A percentile compares a stretch with the other conserved stretches of the same genome.
Conservation (phyloP, 2,888 invertebrate species). For the Ophion ventricosus region DNA sequence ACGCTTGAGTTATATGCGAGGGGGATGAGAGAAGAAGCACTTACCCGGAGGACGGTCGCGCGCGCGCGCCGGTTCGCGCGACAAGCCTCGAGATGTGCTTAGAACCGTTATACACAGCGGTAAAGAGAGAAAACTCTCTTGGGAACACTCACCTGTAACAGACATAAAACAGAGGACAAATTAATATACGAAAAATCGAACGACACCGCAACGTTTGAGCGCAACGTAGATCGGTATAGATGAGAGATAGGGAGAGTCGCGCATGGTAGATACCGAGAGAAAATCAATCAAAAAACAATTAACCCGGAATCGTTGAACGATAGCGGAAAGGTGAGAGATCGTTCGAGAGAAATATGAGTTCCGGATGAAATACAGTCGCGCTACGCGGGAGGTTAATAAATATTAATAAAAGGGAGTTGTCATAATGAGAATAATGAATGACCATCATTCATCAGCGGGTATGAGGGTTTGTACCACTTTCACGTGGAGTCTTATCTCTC, state of each 20-base stretch:
- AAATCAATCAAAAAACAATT: conserved; percentile 61
- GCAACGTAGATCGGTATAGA: background rate
- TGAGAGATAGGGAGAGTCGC: background rate
- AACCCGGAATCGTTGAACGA: conserved; percentile 42
- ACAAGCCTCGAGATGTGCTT: conserved; percentile 61
- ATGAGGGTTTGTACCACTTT: conserved; percentile 38
- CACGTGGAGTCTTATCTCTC: conserved; percentile 6
- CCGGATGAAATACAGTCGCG: conserved; percentile 33
- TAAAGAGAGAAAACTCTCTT: conserved; percentile 63
- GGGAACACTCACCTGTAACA: conserved; percentile 69
- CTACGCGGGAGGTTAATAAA: conserved; percentile 54
- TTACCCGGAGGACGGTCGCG: conserved; percentile 64
- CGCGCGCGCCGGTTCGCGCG: conserved; percentile 40
- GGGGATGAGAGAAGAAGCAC: conserved; percentile 66
- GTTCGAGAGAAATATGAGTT: conserved; percentile 25
- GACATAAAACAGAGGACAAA: conserved; percentile 59
- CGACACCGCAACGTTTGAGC: background rate
- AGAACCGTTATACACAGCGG: conserved; percentile 58
- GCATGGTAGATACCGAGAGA: conserved; percentile 1
- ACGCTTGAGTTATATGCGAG: conserved; percentile 62
- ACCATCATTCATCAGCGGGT: conserved; percentile 54
- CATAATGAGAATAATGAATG: conserved; percentile 58
- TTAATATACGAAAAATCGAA: conserved; percentile 52
- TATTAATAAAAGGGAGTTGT: conserved; percentile 62
- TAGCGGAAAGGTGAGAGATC: conserved; percentile 16